phyloP scores from a whole-genome alignment of 2,888 invertebrate genomes.

The Cancer borealis region DNA sequence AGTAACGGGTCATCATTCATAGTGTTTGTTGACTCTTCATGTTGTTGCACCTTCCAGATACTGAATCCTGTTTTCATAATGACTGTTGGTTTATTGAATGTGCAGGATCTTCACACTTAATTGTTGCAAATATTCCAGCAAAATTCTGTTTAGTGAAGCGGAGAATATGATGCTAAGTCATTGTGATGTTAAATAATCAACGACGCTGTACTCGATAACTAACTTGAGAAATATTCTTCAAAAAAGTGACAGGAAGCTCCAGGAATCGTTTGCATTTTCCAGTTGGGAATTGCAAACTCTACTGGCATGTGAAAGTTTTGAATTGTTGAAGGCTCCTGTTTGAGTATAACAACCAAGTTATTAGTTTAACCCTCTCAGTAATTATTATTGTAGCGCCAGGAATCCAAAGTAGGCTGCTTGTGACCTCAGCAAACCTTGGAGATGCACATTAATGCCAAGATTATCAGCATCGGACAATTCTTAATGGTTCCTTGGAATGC shows the following conservation, averaged over 20 bases:
- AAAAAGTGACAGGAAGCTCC: not conserved
- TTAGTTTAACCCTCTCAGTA: not conserved
- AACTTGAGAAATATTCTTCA: not conserved
- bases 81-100: not conserved
- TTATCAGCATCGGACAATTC: not conserved
- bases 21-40: too few relatives aligned
- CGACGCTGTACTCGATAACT: not conserved
- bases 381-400: not conserved
- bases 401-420: not conserved
- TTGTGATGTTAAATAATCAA: not conserved
- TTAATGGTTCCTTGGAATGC: slow-evolving; percentile 3
- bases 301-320: not conserved
- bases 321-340: slow-evolving; percentile 20
- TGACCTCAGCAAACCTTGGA: not conserved
- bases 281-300: not conserved
- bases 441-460: not conserved
- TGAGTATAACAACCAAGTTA: not conserved
- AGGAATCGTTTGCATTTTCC: not conserved
- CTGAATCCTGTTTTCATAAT: too few relatives aligned
- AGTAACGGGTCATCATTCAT: too few relatives aligned
- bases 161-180: not conserved
- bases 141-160: not conserved
- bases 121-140: not conserved
- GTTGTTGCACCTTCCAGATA: not conserved
- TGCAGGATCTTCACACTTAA: not conserved